Conservation (phyloP, 1,140 invertebrate genomes). For the Arion vulgaris region DNA sequence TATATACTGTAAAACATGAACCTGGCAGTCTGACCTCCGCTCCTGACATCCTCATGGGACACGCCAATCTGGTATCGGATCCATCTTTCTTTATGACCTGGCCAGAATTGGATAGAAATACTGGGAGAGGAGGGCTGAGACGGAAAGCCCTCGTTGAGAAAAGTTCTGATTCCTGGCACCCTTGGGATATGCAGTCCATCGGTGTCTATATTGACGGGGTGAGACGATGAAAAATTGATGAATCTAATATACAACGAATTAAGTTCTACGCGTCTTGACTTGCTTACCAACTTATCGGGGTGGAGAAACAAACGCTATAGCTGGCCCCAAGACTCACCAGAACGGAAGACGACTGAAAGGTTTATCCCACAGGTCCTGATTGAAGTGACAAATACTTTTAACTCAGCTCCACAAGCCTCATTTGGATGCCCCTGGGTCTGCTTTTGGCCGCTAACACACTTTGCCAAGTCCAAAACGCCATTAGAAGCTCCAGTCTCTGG, state of each 20-base stretch:
- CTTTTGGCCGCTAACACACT: conserved; percentile 30
- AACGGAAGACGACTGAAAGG: conserved; percentile 1
- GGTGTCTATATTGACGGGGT: conserved; percentile 20
- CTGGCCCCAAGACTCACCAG: not conserved
- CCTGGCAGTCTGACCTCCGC: not conserved
- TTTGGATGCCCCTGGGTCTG: conserved; percentile 7
- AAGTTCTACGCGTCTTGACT: conserved; percentile 7
- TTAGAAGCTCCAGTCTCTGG: not conserved
- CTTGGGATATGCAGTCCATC: not conserved
- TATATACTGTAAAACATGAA: not conserved
- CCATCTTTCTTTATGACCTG: not conserved
- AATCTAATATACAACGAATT: conserved; percentile 36
- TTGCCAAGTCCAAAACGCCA: conserved; percentile 29
- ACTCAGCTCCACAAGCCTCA: conserved; percentile 24
- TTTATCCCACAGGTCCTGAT: conserved; percentile 21
- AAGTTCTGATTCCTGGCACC: not conserved
- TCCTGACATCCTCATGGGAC: not conserved
- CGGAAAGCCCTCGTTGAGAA: not conserved
- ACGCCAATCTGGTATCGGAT: not conserved
- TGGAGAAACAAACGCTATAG: not conserved
- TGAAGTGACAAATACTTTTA: conserved; percentile 43
- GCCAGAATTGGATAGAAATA: not conserved
- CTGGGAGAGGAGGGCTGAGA: not conserved
- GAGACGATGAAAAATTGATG: conserved; percentile 35
- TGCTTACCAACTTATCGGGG: not conserved